Conservation (phyloP, 2,888 invertebrate species). For the Lasius platythorax region DNA sequence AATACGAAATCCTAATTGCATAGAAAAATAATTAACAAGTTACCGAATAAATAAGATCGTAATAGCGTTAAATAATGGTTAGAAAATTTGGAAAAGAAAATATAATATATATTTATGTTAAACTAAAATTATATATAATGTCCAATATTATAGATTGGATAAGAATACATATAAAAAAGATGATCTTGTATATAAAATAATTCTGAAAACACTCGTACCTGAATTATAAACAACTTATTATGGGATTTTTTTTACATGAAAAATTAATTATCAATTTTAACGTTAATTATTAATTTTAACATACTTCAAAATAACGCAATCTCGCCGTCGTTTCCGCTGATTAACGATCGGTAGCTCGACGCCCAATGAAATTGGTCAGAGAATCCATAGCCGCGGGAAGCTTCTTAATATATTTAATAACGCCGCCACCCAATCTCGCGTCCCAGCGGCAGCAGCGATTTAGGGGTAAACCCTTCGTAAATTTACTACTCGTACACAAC, state of each 20-base stretch:
- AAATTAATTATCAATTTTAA: conserved; percentile 19
- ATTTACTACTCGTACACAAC: conserved; percentile 46
- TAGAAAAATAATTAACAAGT: not conserved
- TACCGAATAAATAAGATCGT: not conserved
- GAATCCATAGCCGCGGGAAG: conserved; percentile 41
- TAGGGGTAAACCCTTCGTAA: conserved; percentile 53
- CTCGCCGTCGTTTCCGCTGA: not conserved
- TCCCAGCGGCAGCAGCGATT: conserved; percentile 44
- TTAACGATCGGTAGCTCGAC: conserved; percentile 38
- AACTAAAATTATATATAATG: too few species aligned
- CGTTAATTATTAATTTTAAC: not conserved
- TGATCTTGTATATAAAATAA: not conserved
- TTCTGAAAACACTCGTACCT: not conserved
- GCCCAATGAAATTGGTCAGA: conserved; percentile 46
- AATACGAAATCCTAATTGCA: not conserved
- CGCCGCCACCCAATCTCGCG: conserved; percentile 48
- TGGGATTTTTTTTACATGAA: not conserved
- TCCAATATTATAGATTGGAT: too few species aligned
- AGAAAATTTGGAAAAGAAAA: not conserved
- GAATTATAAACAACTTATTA: not conserved
- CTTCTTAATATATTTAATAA: conserved; percentile 55
- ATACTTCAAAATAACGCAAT: conserved; percentile 2
- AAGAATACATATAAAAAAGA: not conserved
- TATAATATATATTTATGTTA: not conserved
- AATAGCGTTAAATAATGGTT: not conserved